Evolutionary conservation across 2,113 vertebrate species (phyloP).

Genomic region (human): GRCh38 chr5:158957001-158957500

Average conservation of each 20-base stretch:
- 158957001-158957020: no score
- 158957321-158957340: background rate
- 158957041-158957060: background rate
- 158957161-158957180: background rate
- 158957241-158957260: background rate
- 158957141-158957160: background rate
- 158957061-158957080: background rate
- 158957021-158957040: no score
- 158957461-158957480: background rate
- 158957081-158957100: background rate
- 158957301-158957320: background rate
- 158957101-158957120: background rate
- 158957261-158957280: background rate
- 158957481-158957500: background rate
- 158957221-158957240: background rate
- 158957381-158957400: background rate
- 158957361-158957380: background rate
- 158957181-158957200: constrained; percentile 4
- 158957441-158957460: background rate
- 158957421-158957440: background rate
- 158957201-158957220: background rate
- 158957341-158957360: background rate
- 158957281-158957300: background rate
- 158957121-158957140: background rate
- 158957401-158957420: background rate